Base-by-base conservation (phyloP, 2,797 vertebrate species). In the Mormyrus hasselquistii region DNA sequence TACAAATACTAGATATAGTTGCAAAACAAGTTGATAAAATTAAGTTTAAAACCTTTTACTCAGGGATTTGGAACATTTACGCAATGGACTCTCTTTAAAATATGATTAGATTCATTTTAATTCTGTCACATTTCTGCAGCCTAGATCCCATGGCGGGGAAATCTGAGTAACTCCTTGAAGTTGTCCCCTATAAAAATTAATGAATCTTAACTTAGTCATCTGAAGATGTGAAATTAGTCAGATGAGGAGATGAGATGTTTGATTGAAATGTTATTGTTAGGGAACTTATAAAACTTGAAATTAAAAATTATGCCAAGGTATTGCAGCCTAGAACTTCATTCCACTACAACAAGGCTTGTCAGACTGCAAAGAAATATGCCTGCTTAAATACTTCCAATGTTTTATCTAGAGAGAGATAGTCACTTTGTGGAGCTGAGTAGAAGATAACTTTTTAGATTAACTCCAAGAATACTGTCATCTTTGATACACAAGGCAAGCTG, bases 141-240 rank as follows among this genome's bases (percentile, higher is more conserved):
- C 92, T 89, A 86, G 88, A 90, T 88, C 88, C 59, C 86, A 89
- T 88, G 89, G 88, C 62, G 73, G 76, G 73, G 76, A 86, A 89
- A 89, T 89, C 73, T 90, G 62, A 89, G 79, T 92, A 92, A 89
- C 92, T 93, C 92, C 93, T 92, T 93, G 92, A 92, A 90, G 90
- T 91, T 92, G 92, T 93, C 92, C 92, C 91, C 89, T 91, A 90
- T 93, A 92, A 93, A 93, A 92, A 89, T 93, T 92, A 91, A 93
- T 93, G 92, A 91, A 92, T 89, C 90, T 90, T 90, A 93, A 93
- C 92, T 55, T 91, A 92, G 92, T 92, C 59, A 62, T 62, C 90
- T 90, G 92, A 93, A 91, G 92, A 91, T 90, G 90, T 91, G 90
- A 92, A 94, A 93, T 93, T 93, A 92, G 92, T 89, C 90, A 89